phyloP scores from a whole-genome alignment of 2,797 vertebrate genomes.

The Microhierax caerulescens region DNA sequence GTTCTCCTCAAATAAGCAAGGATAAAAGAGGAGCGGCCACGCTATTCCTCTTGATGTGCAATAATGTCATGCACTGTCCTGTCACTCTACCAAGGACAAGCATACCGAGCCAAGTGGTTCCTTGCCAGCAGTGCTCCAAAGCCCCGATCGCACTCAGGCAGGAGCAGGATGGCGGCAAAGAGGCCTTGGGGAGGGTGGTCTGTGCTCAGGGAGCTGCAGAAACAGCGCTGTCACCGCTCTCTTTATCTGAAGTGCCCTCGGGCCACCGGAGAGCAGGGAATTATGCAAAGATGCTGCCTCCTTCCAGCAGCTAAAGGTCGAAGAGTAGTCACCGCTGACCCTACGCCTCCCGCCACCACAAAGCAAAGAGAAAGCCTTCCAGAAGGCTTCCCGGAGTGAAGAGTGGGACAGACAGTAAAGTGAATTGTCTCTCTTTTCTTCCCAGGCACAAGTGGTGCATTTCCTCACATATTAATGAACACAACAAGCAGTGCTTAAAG shows the following conservation, averaged over 20 bases:
- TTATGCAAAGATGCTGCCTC: not conserved
- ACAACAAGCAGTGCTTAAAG: not conserved
- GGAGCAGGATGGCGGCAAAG: not conserved
- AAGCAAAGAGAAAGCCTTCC: accelerated
- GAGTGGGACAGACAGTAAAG: not conserved
- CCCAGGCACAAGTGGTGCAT: not conserved
- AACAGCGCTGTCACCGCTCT: not conserved
- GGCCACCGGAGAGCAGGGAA: not conserved
- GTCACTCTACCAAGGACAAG: not conserved
- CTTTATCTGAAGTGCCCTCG: not conserved
- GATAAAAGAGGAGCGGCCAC: not conserved
- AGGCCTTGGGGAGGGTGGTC: not conserved
- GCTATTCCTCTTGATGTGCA: accelerated
- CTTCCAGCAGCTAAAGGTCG: not conserved
- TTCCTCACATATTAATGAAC: not conserved
- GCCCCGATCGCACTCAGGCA: accelerated
- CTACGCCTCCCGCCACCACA: too few relatives aligned
- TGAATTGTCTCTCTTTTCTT: not conserved
- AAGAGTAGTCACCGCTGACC: not conserved
- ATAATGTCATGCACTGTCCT: not conserved
- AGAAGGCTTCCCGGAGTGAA: not conserved
- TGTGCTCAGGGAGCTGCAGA: not conserved
- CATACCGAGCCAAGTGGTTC: accelerated
- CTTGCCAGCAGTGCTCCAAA: not conserved
- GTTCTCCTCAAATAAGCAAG: not conserved